phyloP scores from a whole-genome alignment of 2,888 invertebrate species.

The Drosophila setosimentum region DNA sequence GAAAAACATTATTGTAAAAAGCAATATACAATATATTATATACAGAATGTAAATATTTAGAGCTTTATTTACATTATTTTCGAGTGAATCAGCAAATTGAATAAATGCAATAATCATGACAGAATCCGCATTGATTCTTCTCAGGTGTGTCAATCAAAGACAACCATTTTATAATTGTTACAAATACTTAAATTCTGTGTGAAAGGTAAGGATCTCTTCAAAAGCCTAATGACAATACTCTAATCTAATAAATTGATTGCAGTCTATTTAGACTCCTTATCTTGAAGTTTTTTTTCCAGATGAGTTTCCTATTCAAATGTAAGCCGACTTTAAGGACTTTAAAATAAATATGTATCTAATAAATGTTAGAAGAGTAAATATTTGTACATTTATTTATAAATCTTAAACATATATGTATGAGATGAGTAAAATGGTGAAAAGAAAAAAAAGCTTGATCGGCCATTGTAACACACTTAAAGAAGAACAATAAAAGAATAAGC shows the following conservation, averaged over 20 bases:
- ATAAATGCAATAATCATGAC: background rate
- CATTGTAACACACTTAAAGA: background rate
- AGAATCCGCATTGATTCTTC: background rate
- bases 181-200: background rate
- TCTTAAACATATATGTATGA: background rate
- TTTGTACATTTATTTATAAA: background rate
- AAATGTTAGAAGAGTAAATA: background rate
- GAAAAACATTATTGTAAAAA: background rate
- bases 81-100: background rate
- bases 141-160: background rate
- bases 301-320: too few species aligned
- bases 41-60: too few species aligned
- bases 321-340: background rate
- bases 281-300: background rate
- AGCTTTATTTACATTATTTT: background rate
- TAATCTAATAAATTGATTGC: background rate
- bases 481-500: conserved; percentile 4
- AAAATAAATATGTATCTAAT: background rate
- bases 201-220: background rate
- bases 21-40: too few species aligned
- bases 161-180: background rate
- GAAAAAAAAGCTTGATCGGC: background rate
- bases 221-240: background rate
- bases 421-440: background rate
- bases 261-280: background rate